Percentiles rank a stretch among this genome's conserved stretches.
Evolutionary conservation across 2,113 vertebrate species (phyloP).

Genomic region (Laticauda laticaudata): DNA sequence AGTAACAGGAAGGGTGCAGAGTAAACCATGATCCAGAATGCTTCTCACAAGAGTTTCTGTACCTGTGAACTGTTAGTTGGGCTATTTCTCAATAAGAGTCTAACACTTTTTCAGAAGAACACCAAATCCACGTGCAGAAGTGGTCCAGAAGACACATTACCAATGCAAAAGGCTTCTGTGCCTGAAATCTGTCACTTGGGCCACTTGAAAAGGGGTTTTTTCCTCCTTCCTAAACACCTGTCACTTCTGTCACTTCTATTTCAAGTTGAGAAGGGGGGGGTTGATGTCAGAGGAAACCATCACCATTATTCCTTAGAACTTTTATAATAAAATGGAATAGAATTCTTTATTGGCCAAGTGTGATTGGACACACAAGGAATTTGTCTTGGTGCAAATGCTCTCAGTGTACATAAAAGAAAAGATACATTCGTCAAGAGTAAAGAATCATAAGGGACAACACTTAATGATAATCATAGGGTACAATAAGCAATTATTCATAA

Average conservation of each 20-base stretch:
- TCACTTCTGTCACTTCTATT: neutral
- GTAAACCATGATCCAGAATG: neutral
- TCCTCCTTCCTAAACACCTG: neutral
- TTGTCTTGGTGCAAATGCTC: too few relatives aligned
- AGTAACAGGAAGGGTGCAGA: neutral
- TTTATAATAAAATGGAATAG: neutral
- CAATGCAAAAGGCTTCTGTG: neutral
- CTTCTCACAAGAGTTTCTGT: neutral
- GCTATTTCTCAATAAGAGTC: neutral
- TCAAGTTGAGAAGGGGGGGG: neutral
- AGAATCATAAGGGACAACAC: too few relatives aligned
- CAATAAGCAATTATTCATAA: too few relatives aligned
- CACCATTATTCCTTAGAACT: neutral
- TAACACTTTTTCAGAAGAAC: neutral
- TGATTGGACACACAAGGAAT: too few relatives aligned
- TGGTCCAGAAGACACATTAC: neutral
- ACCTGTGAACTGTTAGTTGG: neutral
- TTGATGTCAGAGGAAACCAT: neutral
- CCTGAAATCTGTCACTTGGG: neutral
- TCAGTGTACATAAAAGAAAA: too few relatives aligned
- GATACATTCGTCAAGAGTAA: too few relatives aligned
- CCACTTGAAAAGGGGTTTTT: neutral
- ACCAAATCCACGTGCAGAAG: neutral
- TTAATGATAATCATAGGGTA: too few relatives aligned
- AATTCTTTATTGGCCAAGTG: too few relatives aligned